Percentiles rank a stretch among this genome's conserved stretches.
Conservation (phyloP, 2,113 vertebrate species). For the Pollachius pollachius region DNA sequence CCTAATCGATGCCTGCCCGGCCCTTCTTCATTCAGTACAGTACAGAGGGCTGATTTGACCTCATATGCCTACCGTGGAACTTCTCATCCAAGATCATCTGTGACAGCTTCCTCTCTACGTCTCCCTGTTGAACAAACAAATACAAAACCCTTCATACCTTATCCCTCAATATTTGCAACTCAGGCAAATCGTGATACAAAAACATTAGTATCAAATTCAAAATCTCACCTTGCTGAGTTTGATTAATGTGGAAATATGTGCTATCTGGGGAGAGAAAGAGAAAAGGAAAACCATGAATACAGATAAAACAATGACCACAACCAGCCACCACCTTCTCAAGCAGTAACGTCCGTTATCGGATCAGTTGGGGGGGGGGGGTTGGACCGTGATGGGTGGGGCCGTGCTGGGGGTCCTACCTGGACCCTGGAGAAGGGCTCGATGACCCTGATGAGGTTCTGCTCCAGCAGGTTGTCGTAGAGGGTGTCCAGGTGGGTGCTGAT, state of each 20-base stretch:
- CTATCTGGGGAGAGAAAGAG: slow-evolving; percentile 74
- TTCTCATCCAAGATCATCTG: slow-evolving; percentile 98
- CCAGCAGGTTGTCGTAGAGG: slow-evolving; percentile 93
- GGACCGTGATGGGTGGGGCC: neutral
- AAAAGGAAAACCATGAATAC: neutral
- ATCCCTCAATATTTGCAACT: neutral
- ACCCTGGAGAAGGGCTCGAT: slow-evolving; percentile 97
- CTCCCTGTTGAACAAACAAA: neutral
- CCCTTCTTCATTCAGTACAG: too few species aligned
- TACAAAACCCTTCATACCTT: neutral
- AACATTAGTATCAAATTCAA: neutral
- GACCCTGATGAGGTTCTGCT: slow-evolving; percentile 96
- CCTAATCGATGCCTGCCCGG: too few species aligned
- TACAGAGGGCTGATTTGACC: too few species aligned
- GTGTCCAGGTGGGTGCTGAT: slow-evolving; percentile 92
- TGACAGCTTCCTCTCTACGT: slow-evolving; percentile 95
- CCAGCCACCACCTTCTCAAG: too few species aligned
- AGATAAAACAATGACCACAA: neutral
- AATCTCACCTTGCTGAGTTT: slow-evolving; percentile 91
- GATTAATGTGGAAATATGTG: slow-evolving; percentile 93
- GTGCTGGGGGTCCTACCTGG: slow-evolving; percentile 76
- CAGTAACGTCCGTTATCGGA: too few species aligned
- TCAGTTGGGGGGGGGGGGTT: too few species aligned
- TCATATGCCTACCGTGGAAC: slow-evolving; percentile 82
- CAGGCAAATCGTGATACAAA: neutral